Conservation (phyloP, 1,140 invertebrate genomes). For the Anagrus nilaparvatae region DNA sequence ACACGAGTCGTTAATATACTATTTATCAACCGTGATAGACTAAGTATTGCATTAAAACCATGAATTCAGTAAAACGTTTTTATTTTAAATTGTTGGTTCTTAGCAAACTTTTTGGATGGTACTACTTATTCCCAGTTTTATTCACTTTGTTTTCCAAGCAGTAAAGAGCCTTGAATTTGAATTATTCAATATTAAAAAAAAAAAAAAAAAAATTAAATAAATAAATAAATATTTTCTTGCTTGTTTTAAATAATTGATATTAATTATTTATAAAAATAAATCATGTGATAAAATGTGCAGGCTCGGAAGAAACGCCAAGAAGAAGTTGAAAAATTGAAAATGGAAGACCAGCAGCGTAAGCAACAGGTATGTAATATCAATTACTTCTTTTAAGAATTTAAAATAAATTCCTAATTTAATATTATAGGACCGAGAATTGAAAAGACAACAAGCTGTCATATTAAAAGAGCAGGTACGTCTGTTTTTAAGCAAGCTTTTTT, state of each 20-base stretch:
- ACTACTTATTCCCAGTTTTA: no score
- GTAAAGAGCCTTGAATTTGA: no score
- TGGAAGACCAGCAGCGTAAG: constrained; percentile 73
- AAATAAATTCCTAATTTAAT: constrained; percentile 22
- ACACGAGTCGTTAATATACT: no score
- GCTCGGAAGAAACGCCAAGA: constrained; percentile 76
- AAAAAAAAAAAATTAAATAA: not conserved
- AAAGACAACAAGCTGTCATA: constrained; percentile 74
- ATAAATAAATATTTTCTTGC: constrained; percentile 12
- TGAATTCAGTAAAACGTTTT: no score
- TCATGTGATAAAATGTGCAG: no score
- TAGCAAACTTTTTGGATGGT: no score
- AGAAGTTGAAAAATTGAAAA: constrained; percentile 71
- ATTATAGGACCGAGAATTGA: constrained; percentile 75
- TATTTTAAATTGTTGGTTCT: no score
- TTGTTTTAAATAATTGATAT: constrained; percentile 20
- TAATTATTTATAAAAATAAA: constrained; percentile 34
- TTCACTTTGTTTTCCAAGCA: no score
- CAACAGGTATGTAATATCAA: constrained; percentile 57
- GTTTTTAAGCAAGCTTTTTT: constrained; percentile 9
- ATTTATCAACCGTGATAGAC: no score
- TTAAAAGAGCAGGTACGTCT: constrained; percentile 77
- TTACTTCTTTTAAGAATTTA: constrained; percentile 7
- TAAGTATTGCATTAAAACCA: no score
- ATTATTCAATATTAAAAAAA: no score